Evolutionary conservation across 2,113 vertebrate genomes (phyloP).

Genomic region (Ivindomyrus marchei): DNA sequence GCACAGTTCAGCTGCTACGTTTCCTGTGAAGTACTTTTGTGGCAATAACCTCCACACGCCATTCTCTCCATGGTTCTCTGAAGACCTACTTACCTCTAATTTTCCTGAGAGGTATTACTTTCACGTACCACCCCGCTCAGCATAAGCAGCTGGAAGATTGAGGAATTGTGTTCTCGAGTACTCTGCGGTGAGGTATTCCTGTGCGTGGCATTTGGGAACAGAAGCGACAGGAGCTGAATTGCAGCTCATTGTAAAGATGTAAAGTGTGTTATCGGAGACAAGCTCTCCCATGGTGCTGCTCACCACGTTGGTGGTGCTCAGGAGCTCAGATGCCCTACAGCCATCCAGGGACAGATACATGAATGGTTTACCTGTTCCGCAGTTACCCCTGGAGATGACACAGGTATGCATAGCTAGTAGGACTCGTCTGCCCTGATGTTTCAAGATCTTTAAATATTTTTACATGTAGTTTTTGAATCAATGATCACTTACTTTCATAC

Average conservation of each 20-base stretch:
- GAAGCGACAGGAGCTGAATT: background rate
- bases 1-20: background rate
- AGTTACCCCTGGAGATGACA: background rate
- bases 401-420: background rate
- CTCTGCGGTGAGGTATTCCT: background rate
- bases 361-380: background rate
- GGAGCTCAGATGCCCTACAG: background rate
- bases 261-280: background rate
- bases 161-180: background rate
- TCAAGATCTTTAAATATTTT: background rate
- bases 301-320: background rate
- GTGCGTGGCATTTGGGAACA: background rate
- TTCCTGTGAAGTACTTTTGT: background rate
- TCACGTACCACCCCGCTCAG: background rate
- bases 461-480: background rate
- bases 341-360: background rate
- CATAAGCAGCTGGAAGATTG: background rate
- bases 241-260: background rate
- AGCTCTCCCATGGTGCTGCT: background rate
- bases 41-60: background rate
- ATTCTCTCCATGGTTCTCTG: background rate
- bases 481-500: background rate
- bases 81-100: background rate
- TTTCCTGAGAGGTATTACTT: background rate
- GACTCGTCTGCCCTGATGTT: background rate